Percentiles rank a stretch among this genome's conserved stretches.
Evolutionary conservation across 30 jellyfish, hydroid and myxozoan genomes (phyloP).

Genomic region (Pelagia noctiluca): DNA sequence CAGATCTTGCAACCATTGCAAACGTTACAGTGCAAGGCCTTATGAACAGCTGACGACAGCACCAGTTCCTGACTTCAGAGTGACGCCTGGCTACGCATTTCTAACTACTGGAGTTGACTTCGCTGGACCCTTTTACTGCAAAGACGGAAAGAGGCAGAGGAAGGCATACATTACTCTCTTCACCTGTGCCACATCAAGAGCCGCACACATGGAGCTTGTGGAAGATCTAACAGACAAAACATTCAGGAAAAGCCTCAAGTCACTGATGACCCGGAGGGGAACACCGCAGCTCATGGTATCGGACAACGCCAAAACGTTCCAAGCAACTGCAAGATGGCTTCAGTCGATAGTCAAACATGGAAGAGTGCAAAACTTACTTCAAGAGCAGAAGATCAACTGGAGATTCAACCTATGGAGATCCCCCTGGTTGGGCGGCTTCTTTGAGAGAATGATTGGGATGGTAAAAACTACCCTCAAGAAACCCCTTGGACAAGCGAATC

Average conservation of each 20-base stretch:
- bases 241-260: slow-evolving; percentile 40
- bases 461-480: slow-evolving; percentile 8
- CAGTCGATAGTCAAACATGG: slow-evolving; percentile 11
- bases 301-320: slow-evolving; percentile 57
- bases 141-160: slow-evolving; percentile 11
- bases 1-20: slow-evolving; percentile 22
- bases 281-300: slow-evolving; percentile 38
- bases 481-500: slow-evolving; percentile 33
- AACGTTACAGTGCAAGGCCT: slow-evolving; percentile 45
- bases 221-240: slow-evolving; percentile 13
- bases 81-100: slow-evolving; percentile 18
- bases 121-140: slow-evolving; percentile 28
- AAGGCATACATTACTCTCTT: slow-evolving; percentile 25
- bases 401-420: slow-evolving; percentile 40
- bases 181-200: slow-evolving; percentile 68
- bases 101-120: slow-evolving; percentile 45
- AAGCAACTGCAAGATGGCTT: slow-evolving; percentile 51
- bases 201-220: slow-evolving; percentile 42
- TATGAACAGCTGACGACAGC: slow-evolving; percentile 13
- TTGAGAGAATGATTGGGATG: slow-evolving; percentile 56
- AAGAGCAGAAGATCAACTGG: slow-evolving; percentile 28
- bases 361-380: background rate
- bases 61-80: slow-evolving; percentile 31
- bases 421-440: slow-evolving; percentile 72
- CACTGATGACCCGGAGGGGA: slow-evolving; percentile 59